phyloP scores from a whole-genome alignment of 1,140 invertebrate species.

The Oscheius sp. region DNA sequence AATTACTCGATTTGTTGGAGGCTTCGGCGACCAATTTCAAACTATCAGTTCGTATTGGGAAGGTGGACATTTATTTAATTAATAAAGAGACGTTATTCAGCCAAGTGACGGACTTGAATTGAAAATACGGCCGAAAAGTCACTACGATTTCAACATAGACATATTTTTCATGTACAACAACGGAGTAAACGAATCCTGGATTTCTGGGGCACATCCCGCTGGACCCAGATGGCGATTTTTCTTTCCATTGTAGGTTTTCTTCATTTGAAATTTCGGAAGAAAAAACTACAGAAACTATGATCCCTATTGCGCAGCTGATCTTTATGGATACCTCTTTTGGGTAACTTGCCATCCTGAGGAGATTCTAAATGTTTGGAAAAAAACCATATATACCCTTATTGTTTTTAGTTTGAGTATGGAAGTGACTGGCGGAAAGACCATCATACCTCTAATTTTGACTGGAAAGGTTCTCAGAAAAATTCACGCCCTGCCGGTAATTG shows the following conservation, averaged over 20 bases:
- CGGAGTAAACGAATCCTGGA: too few relatives aligned
- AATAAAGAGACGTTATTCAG: not conserved
- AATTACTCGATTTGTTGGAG: too few relatives aligned
- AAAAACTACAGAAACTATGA: not conserved
- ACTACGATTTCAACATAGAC: not conserved
- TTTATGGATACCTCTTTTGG: constrained; percentile 6
- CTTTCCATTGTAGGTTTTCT: too few relatives aligned
- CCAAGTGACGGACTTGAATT: not conserved
- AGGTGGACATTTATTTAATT: not conserved
- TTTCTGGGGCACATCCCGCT: too few relatives aligned
- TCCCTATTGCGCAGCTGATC: not conserved
- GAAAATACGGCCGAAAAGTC: not conserved
- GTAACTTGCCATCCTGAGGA: not conserved
- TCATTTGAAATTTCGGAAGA: not conserved
- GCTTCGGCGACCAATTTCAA: not conserved
- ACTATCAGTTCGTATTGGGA: not conserved
- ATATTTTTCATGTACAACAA: not conserved
- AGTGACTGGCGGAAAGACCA: too few relatives aligned
- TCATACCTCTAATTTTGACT: too few relatives aligned
- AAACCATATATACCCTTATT: too few relatives aligned
- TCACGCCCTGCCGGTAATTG: too few relatives aligned
- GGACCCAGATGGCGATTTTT: too few relatives aligned
- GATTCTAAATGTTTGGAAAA: not conserved
- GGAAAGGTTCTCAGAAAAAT: too few relatives aligned
- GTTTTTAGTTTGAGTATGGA: too few relatives aligned